Base-by-base conservation (phyloP, 2,888 invertebrate species). In the Xylocampa areola region DNA sequence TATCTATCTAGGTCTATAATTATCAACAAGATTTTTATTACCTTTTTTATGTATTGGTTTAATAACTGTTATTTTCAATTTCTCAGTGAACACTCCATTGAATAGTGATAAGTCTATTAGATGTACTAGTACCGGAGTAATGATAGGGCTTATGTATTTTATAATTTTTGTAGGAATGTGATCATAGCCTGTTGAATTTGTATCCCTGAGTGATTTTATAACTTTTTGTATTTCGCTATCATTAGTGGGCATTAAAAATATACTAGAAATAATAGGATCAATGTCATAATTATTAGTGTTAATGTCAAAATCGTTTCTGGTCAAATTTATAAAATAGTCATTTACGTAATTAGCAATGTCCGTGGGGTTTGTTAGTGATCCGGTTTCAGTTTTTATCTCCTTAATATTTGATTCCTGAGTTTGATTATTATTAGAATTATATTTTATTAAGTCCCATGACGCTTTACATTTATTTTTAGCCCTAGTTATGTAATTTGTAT, bases 391-490 rank as follows among this genome's bases (percentile, higher is more conserved):
- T 19, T 16, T 11, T 32, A 33, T 10, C 16, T 33, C 33, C 4
- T 45, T 21, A 33, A 33, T 33, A 14, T 45, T 10, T 25, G 21
- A 8, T 16, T 14, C 25, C 8, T 45, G 5, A 33, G 2, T 25
- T 35, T 35, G 23, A 21, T 21, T 21, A 5, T 33, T 32, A 14
- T 14, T 44, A 33, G 32, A 6, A 14, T 33, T 23, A 25, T 33
- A 6, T 19, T 44, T 44, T 44, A 44, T 44, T 14, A 44, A 10
- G 13, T 33, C 14, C 44, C 33, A 44, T 11, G 43, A 11, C 2
- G 43, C 43, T 32, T 32, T 43, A 21, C 43, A 29, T 29, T 30
- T 41, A 30, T 41, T 43, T 30, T 43, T 43, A 30, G 43, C 29
- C n/a, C 8, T 17, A 5, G 10, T 29, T 21, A 43, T 19, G 19